Evolutionary conservation across 53 echinoderm and acorn worm genomes (phyloP).

Genomic region (Arbacia lixula): DNA sequence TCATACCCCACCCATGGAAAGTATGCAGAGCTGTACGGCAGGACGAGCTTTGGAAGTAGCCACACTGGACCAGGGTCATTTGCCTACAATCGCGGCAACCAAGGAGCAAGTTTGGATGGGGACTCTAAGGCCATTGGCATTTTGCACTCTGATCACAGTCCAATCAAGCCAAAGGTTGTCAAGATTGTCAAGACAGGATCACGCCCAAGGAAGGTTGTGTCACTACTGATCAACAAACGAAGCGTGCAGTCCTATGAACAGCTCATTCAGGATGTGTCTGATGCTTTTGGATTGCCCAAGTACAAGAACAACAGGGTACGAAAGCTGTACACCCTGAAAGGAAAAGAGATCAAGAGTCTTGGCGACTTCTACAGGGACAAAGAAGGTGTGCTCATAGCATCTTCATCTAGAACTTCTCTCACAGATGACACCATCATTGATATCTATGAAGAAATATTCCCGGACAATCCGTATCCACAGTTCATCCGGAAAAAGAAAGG

Average conservation of each 20-base stretch:
- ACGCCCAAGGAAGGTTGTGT: constrained; percentile 77
- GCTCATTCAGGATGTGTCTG: constrained; percentile 86
- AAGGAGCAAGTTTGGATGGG: constrained; percentile 34
- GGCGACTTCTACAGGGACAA: constrained; percentile 88
- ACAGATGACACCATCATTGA: constrained; percentile 71
- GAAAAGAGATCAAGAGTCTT: constrained; percentile 84
- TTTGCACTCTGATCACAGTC: constrained; percentile 61
- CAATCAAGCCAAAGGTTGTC: constrained; percentile 81
- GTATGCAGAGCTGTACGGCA: constrained; percentile 85
- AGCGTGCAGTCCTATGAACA: constrained; percentile 89
- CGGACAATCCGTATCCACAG: constrained; percentile 54
- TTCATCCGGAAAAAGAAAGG: constrained; percentile 36
- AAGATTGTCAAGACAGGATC: constrained; percentile 89
- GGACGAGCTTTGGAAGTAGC: constrained; percentile 56
- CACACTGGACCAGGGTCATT: constrained; percentile 80
- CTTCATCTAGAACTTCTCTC: constrained; percentile 65
- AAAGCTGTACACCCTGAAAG: constrained; percentile 86
- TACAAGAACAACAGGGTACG: constrained; percentile 85
- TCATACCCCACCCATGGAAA: constrained; percentile 90
- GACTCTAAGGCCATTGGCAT: constrained; percentile 64
- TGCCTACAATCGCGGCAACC: constrained; percentile 55
- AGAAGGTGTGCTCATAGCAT: constrained; percentile 83
- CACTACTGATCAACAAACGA: constrained; percentile 88
- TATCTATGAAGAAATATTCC: constrained; percentile 77
- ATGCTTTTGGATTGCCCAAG: constrained; percentile 88